Evolutionary conservation across 2,797 vertebrate species (phyloP).

Genomic region (Oceanodroma leucorhoa): DNA sequence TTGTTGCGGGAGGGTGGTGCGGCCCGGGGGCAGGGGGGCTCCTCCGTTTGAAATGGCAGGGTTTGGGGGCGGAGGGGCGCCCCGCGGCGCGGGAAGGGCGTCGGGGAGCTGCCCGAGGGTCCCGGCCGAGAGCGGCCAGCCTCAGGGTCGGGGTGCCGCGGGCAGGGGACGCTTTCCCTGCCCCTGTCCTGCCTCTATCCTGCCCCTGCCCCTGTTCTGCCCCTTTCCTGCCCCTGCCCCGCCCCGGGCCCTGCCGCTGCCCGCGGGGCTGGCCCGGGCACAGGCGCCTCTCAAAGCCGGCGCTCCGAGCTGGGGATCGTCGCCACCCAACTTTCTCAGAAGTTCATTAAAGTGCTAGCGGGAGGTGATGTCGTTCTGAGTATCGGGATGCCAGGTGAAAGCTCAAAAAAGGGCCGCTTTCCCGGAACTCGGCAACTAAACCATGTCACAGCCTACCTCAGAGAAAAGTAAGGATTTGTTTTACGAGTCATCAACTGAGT

Average conservation of each 20-base stretch:
- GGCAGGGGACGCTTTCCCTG: neutral
- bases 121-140: neutral
- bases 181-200: neutral
- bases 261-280: neutral
- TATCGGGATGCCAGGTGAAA: neutral
- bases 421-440: neutral
- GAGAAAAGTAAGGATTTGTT: neutral
- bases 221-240: neutral
- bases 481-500: neutral
- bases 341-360: neutral
- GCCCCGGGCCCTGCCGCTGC: neutral
- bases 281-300: neutral
- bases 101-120: neutral
- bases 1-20: neutral
- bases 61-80: too few species aligned
- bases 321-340: neutral
- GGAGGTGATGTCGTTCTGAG: neutral
- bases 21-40: neutral
- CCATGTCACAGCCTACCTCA: neutral
- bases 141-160: too few species aligned
- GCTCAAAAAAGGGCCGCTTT: rapidly evolving
- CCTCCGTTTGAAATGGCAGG: neutral
- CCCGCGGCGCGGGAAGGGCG: neutral
- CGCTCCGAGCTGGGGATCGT: neutral
- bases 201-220: neutral